Evolutionary conservation across 2,888 invertebrate species (phyloP).

Genomic region (Siphlonurus alternatus): DNA sequence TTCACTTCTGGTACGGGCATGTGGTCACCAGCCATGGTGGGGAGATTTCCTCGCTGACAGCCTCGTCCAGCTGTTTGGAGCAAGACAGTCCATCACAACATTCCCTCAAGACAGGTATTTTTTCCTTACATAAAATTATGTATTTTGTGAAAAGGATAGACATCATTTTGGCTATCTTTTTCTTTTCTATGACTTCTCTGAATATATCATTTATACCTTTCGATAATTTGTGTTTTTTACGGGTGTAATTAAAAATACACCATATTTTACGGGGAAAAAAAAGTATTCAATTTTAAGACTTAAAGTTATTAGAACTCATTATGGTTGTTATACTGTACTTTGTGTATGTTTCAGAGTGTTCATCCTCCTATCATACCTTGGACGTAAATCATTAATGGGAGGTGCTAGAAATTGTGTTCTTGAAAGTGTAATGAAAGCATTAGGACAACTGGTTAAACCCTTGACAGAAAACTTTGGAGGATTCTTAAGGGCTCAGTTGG

Average conservation of each 20-base stretch:
- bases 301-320: too few relatives aligned
- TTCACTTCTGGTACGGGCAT: constrained; percentile 59
- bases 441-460: constrained; percentile 19
- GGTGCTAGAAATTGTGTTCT: constrained; percentile 19
- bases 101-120: constrained; percentile 71
- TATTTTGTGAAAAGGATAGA: neutral
- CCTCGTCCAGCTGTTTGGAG: constrained; percentile 58
- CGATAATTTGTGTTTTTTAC: constrained; percentile 7
- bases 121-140: neutral
- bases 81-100: constrained; percentile 50
- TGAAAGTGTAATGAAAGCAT: constrained; percentile 22
- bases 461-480: constrained; percentile 17
- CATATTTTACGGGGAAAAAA: too few relatives aligned
- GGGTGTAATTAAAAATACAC: neutral
- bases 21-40: constrained; percentile 70
- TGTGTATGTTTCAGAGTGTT: constrained; percentile 73
- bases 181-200: neutral
- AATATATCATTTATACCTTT: constrained; percentile 5
- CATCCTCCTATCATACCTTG: constrained; percentile 70
- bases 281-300: too few relatives aligned
- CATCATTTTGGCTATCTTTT: neutral
- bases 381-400: constrained; percentile 51
- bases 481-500: constrained; percentile 35
- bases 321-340: too few relatives aligned
- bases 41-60: constrained; percentile 75